Evolutionary conservation across 2,888 invertebrate genomes (phyloP), one percentile per base, ranked within the genome.

Genomic region (Erebia ligea): DNA sequence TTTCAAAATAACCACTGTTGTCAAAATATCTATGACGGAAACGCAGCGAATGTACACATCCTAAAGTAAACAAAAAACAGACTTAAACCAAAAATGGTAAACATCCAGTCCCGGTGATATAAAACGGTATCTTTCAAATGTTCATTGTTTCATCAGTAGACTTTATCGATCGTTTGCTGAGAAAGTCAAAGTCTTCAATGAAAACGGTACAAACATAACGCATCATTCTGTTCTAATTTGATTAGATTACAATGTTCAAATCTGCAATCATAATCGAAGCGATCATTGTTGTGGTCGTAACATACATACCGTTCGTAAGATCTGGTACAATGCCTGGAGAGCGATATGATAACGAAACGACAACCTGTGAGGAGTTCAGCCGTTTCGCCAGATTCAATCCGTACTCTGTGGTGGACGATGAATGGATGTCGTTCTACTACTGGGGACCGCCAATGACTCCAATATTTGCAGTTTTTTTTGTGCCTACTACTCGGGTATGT

Each of bases 371-470:
- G 0, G 81, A 84, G 34, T 90, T 89, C 21, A 79, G 85, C 0
- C 77, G 75, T 63, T 80, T 74, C n/a, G 88, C 82, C 0, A 84
- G 89, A 10, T 89, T 90, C 58, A 89, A 87, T 48, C 88, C 89
- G 0, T 81, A 84, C 56, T 86, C 89, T 0, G 80, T 89, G 0
- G 25, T 87, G 1, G 70, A 79, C 2, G 77, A 75, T 0, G 73
- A 72, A 10, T 89, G 89, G 89, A 83, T 87, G 61, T 78, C 84
- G 3, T 88, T 89, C 54, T 89, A 81, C 67, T 88, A 87, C 58
- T 89, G 87, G 88, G 81, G 80, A 0, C 74, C 79, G 0, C 67
- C 71, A 0, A 54, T 50, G 0, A n/a, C 72, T 0, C 25, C 34
- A 0, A 68, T 73, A 13, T 67, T 77, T 6, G 83, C 73, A 13